Base-by-base conservation (phyloP, 2,797 vertebrate genomes). In the Oophaga sylvatica region DNA sequence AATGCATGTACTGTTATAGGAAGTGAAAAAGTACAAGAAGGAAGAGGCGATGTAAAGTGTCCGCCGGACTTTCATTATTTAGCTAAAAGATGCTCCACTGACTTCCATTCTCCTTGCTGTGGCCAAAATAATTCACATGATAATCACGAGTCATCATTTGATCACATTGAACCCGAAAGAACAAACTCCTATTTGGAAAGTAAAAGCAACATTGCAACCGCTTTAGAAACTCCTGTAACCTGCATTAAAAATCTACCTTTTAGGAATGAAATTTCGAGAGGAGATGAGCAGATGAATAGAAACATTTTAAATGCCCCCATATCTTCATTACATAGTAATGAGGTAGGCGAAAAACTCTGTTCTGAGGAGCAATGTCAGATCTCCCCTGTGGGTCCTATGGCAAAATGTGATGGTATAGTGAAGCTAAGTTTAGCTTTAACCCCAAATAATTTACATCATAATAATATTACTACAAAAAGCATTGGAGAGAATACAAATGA, bases 401-500 rank as follows among this genome's bases (percentile, higher is more conserved):
- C 35, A 26, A 48, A 20, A 60, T 22, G 48, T 86, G 62, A 77
- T 20, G 12, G 16, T 60, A 86, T 9, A 17, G 71, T 75, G n/a
- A 13, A 22, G 16, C 9, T 29, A 57, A 7, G 7, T 76, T 60
- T 78, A 16, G 22, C 31, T 68, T 5, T n/a, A 59, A n/a, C 35
- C 31, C 70, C 53, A 12, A 75, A 59, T 53, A 65, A 79, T 59
- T 1, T 3, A 19, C 9, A 71, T 45, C 19, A 16, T 60, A 20
- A 3, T 59, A 22, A 63, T 79, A 45, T 62, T 22, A 71, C 31
- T 81, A 41, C 6, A 45, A 20, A 70, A 78, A 26, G 0, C 31
- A 31, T 78, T n/a, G 48, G 62, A 71, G 53, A 86, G 41, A 77
- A 62, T 63, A 57, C 63, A 73, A 88, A 80, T 62, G 0, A 48